Percentiles rank a stretch among this genome's conserved stretches.
These are phyloP conservation scores for Dendrolimus houi DNA, from an alignment of 2,888 invertebrate genomes.

Conservation along the genomic window DNA sequence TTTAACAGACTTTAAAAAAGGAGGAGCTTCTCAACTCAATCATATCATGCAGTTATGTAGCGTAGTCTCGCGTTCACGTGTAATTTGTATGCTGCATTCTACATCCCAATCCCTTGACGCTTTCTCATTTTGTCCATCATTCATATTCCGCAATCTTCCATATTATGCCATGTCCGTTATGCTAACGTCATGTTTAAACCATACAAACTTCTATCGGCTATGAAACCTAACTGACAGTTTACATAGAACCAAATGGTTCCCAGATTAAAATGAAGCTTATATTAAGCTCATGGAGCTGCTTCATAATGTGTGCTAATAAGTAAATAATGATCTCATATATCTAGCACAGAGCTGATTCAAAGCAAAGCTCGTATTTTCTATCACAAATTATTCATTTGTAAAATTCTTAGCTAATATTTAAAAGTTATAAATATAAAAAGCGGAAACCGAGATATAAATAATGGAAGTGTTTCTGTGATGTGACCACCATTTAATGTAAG, in stretches of 20 bases:
- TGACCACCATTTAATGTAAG: constrained; percentile 17
- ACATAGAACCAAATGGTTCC: not conserved
- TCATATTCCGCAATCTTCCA: too few relatives aligned
- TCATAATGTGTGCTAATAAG: constrained; percentile 23
- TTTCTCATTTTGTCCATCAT: too few relatives aligned
- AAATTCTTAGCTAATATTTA: constrained; percentile 16
- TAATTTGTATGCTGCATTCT: too few relatives aligned
- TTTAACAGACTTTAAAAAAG: too few relatives aligned
- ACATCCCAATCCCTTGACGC: too few relatives aligned
- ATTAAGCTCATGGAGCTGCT: constrained; percentile 44
- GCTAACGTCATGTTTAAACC: too few relatives aligned
- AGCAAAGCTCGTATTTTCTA: constrained; percentile 21
- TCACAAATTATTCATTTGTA: constrained; percentile 28
- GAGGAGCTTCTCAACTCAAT: too few relatives aligned
- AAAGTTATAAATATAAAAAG: constrained; percentile 12
- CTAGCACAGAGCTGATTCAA: constrained; percentile 22
- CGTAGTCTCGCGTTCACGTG: too few relatives aligned
- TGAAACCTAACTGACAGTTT: too few relatives aligned
- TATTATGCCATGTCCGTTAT: too few relatives aligned
- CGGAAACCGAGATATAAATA: constrained; percentile 24
- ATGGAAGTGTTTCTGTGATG: constrained; percentile 32
- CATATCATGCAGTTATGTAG: too few relatives aligned
- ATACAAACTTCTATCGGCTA: too few relatives aligned
- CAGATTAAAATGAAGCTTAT: not conserved
- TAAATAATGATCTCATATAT: constrained; percentile 55